A percentile compares a stretch with the other conserved stretches of the same genome.
Conservation (phyloP, 2,113 vertebrate species). For the Phylloscopus whistleri region DNA sequence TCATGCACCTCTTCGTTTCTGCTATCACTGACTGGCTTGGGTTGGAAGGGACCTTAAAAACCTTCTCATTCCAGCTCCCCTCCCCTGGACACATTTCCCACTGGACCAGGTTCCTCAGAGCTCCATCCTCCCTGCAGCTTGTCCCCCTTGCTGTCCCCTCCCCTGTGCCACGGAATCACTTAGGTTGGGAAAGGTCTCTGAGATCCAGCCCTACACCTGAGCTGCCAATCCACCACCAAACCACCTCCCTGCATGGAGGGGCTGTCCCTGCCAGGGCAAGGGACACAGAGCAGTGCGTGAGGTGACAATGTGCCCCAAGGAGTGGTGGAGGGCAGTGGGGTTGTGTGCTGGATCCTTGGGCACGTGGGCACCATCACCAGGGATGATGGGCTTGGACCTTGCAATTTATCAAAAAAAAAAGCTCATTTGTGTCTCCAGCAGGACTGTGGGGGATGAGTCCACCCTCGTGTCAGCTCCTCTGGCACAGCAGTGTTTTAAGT, state of each 20-base stretch:
- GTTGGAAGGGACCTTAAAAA: neutral
- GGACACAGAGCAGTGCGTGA: neutral
- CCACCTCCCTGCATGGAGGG: accelerated
- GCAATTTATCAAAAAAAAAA: neutral
- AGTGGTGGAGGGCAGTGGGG: neutral
- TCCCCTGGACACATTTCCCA: neutral
- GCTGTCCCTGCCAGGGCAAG: neutral
- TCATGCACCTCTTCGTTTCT: neutral
- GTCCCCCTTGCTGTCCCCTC: neutral
- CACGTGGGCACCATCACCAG: accelerated
- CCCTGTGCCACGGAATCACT: neutral
- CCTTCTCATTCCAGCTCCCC: neutral
- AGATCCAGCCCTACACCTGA: neutral
- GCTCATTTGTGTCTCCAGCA: neutral
- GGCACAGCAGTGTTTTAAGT: neutral
- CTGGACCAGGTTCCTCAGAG: neutral
- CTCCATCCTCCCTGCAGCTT: neutral
- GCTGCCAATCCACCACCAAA: neutral
- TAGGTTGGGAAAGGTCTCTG: neutral
- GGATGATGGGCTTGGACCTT: too few relatives aligned
- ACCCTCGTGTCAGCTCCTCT: neutral
- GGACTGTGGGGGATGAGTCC: accelerated
- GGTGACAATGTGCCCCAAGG: neutral
- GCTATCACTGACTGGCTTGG: neutral
- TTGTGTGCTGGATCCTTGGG: neutral